Base-by-base conservation (phyloP, 37 sponge, comb jelly and placozoan genomes). In the Geodia barretti region DNA sequence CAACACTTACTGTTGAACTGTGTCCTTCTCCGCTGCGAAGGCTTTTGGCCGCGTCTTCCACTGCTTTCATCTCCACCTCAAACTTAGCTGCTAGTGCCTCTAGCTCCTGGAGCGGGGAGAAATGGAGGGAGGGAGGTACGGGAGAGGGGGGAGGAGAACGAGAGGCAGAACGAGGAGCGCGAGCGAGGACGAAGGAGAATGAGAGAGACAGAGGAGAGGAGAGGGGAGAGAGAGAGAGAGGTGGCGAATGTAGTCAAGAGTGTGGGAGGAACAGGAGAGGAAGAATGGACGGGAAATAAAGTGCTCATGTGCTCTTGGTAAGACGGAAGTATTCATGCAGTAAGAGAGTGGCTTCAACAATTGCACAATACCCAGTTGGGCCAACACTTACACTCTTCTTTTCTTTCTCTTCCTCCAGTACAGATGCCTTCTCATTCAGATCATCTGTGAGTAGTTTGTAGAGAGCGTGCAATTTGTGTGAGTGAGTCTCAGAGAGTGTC, bases 341-440 rank as follows among this genome's bases (percentile, higher is more conserved):
- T 47, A n/a, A n/a, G n/a, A n/a, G n/a, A n/a, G n/a, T n/a, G n/a
- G n/a, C n/a, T n/a, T n/a, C n/a, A n/a, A n/a, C n/a, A n/a, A n/a
- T n/a, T n/a, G n/a, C n/a, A n/a, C n/a, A n/a, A n/a, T n/a, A n/a
- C n/a, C n/a, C n/a, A n/a, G n/a, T n/a, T n/a, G 31, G 14, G 24
- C 17, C 4, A 25, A 3, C 1, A 67, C 86, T 69, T 68, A 94
- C 95, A 58, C 40, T 71, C 79, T 97, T 94, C 72, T 89, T 88
- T 40, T 84, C 95, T 26, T 91, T 86, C 70, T 97, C 95, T 26
- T 67, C 83, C 38, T 87, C 85, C 40, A 91, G 73, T 14, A 86
- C 89, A 62, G 90, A 89, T 24, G 97, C 95, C 74, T 93, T 94
- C 28, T 68, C 75, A 11, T 91, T 84, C 43, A 97, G 78, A 75